A percentile compares a stretch with the other conserved stretches of the same genome.
phyloP scores from a whole-genome alignment of 2,888 invertebrate species.

The Caenorhabditis japonica region DNA sequence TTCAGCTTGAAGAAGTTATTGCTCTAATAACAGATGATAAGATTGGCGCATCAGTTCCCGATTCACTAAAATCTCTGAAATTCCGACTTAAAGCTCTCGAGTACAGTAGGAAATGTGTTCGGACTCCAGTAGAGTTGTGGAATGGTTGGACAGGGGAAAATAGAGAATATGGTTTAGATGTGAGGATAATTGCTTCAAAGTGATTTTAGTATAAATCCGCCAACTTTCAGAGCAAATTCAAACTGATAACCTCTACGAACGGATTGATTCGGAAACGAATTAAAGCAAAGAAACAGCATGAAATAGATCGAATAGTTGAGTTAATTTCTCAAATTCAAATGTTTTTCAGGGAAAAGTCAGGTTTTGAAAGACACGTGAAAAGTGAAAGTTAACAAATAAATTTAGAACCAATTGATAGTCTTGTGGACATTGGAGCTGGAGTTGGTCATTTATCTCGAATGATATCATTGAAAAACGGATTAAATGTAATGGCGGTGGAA shows the following conservation, averaged over 20 bases:
- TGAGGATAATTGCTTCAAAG: not conserved
- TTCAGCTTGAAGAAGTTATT: slow-evolving; percentile 19
- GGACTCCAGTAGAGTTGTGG: slow-evolving; percentile 23
- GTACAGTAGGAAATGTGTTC: slow-evolving; percentile 23
- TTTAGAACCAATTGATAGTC: slow-evolving; percentile 46
- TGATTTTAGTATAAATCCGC: not conserved
- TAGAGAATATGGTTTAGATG: not conserved
- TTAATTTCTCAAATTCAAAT: slow-evolving; percentile 46
- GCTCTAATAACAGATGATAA: too few relatives aligned
- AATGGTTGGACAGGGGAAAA: slow-evolving; percentile 6
- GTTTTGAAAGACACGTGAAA: too few relatives aligned
- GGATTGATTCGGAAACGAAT: slow-evolving; percentile 53
- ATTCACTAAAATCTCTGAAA: slow-evolving; percentile 16
- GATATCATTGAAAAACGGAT: slow-evolving; percentile 48
- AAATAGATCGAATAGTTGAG: slow-evolving; percentile 63
- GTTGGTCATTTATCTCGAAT: slow-evolving; percentile 70
- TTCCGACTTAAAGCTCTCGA: not conserved
- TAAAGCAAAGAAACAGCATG: slow-evolving; percentile 69
- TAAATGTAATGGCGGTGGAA: slow-evolving; percentile 63
- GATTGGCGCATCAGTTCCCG: slow-evolving; percentile 15
- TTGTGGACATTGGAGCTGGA: slow-evolving; percentile 71
- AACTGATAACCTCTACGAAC: slow-evolving; percentile 22
- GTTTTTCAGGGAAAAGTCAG: not conserved
- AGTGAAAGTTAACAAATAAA: not conserved
- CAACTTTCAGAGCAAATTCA: slow-evolving; percentile 25